Evolutionary conservation across 30 jellyfish, hydroid and myxozoan species (phyloP).

Genomic region (Clytia hemisphaerica): DNA sequence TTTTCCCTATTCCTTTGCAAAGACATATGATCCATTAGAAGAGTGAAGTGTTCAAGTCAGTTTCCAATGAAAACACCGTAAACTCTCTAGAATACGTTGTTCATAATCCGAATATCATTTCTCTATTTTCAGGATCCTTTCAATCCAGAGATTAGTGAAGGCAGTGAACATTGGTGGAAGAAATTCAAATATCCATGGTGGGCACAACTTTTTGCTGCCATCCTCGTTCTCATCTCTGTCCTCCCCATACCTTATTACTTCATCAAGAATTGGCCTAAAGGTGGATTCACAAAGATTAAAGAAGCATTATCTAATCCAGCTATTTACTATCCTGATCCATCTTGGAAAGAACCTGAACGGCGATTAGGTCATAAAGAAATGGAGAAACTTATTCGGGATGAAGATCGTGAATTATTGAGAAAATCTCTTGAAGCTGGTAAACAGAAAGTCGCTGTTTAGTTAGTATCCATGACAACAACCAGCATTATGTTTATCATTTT

Average conservation of each 20-base stretch:
- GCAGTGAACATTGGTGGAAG: constrained; percentile 54
- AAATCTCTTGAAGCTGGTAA: no score
- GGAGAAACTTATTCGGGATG: constrained; percentile 20
- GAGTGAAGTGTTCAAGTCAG: no score
- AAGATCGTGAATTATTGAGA: background rate
- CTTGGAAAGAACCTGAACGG: constrained; percentile 27
- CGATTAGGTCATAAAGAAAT: constrained; percentile 8
- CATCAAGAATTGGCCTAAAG: constrained; percentile 85
- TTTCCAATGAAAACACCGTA: background rate
- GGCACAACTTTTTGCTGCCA: constrained; percentile 84
- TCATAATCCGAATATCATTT: background rate
- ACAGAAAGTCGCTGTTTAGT: no score
- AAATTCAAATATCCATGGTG: constrained; percentile 60
- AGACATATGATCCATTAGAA: no score
- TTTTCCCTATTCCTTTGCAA: background rate
- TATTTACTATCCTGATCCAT: constrained; percentile 28
- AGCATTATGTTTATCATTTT: no score
- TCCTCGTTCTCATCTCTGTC: constrained; percentile 77
- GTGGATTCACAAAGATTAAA: background rate
- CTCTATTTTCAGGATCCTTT: constrained; percentile 23
- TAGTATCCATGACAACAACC: no score
- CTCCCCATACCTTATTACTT: constrained; percentile 78
- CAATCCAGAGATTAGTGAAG: constrained; percentile 28
- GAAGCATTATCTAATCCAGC: background rate
- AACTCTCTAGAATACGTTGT: background rate